phyloP scores from a whole-genome alignment of 2,888 invertebrate species.

The Endotricha flammealis region DNA sequence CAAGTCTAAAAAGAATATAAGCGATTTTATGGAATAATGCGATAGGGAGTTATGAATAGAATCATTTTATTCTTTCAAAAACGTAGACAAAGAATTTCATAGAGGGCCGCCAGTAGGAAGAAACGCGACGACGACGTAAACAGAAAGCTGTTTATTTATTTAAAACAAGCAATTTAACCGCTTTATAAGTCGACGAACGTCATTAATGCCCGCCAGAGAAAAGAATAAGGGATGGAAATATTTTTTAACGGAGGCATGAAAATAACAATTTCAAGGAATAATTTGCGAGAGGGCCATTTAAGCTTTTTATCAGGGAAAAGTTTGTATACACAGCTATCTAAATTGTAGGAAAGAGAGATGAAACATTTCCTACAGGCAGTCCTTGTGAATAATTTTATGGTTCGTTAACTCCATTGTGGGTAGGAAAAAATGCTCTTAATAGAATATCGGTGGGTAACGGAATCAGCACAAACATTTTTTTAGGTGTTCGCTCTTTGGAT shows the following conservation, averaged over 20 bases:
- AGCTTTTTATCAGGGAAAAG: constrained; percentile 69
- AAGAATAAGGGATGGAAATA: constrained; percentile 51
- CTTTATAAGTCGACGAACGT: constrained; percentile 52
- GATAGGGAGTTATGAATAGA: constrained; percentile 7
- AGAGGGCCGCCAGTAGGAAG: constrained; percentile 22
- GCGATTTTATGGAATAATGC: constrained; percentile 1
- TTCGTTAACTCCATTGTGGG: constrained; percentile 66
- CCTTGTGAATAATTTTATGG: constrained; percentile 66
- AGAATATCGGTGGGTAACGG: constrained; percentile 30
- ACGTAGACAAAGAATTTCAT: constrained; percentile 24
- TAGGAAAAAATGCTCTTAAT: constrained; percentile 52
- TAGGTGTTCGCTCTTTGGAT: constrained; percentile 20
- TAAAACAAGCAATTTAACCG: constrained; percentile 55
- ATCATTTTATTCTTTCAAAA: constrained; percentile 1
- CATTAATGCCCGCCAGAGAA: constrained; percentile 43
- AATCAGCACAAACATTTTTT: constrained; percentile 29
- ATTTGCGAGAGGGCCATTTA: constrained; percentile 66
- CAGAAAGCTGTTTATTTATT: constrained; percentile 53
- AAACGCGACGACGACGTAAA: constrained; percentile 30
- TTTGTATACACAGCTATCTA: constrained; percentile 70
- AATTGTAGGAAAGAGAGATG: constrained; percentile 49
- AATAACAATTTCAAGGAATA: constrained; percentile 69
- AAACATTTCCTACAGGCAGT: constrained; percentile 56
- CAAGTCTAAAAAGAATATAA: constrained; percentile 8
- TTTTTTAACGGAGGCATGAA: constrained; percentile 51